phyloP scores from a whole-genome alignment of 2,888 invertebrate species.

The Torymus aiolomorphi region DNA sequence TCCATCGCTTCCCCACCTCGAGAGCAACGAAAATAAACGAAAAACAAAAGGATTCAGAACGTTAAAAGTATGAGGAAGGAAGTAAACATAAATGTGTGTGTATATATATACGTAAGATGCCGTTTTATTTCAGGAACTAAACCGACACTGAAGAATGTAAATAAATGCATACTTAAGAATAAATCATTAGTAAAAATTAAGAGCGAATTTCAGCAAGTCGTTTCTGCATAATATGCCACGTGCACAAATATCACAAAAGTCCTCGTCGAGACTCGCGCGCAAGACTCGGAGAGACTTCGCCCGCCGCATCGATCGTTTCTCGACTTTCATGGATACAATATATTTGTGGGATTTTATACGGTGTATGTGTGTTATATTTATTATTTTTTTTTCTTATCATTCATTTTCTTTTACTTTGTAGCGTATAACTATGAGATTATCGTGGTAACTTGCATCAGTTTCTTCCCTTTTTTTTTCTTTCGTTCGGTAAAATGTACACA shows the following conservation, averaged over 20 bases:
- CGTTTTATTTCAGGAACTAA: constrained; percentile 46
- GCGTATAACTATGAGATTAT: constrained; percentile 54
- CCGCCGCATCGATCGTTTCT: constrained; percentile 24
- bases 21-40: neutral
- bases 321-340: constrained; percentile 53
- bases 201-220: no score
- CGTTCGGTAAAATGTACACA: no score
- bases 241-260: constrained; percentile 42
- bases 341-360: constrained; percentile 30
- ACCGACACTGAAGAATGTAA: constrained; percentile 52
- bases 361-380: constrained; percentile 29
- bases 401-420: constrained; percentile 36
- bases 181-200: constrained; percentile 10
- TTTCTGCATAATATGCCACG: no score
- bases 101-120: constrained; percentile 11
- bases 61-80: neutral
- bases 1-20: constrained; percentile 18
- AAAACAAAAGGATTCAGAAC: constrained; percentile 24
- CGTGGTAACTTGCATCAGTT: constrained; percentile 52
- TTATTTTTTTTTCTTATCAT: constrained; percentile 20
- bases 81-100: constrained; percentile 3
- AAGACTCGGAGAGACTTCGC: constrained; percentile 44
- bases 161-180: constrained; percentile 54
- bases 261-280: constrained; percentile 48
- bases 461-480: neutral